Evolutionary conservation across 2,888 invertebrate species (phyloP), one percentile per base, ranked within the genome.

Genomic region (Hydrotaea cyrtoneurina): DNA sequence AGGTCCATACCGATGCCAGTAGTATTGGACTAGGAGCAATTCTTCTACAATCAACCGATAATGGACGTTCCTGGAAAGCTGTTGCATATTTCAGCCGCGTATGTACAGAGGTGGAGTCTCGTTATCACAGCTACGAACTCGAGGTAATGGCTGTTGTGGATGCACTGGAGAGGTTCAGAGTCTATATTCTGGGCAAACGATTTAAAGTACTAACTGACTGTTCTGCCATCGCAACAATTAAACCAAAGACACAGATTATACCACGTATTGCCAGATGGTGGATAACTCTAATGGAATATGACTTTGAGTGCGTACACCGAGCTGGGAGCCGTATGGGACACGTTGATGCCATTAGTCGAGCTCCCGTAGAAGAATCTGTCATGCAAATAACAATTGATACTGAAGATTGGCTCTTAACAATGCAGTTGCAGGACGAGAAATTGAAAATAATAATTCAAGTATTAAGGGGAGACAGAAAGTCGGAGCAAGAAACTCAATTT

Each of bases 391-490:
- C 50, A 0, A 46, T 53, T 0, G 36, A 36, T 21, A 57, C 21
- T 0, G 83, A 72, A 11, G 86, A 87, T 31, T 87, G 85, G 79
- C 15, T 85, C 15, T 59, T 59, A 80, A 88, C 79, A 66, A 87
- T 31, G 87, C 88, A 79, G 79, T 50, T 80, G 17, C 78, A 82
- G 31, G 76, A 21, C 64, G 72, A 17, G 39, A 19, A 26, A 21
- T 62, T n/a, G 66, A 73, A 55, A 5, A n/a, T 11, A 13, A 76
- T 57, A 8, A 13, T 59, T 0, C 13, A 26, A 13, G 15, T 26
- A 23, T 15, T 15, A 15, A 78, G 31, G n/a, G 43, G 53, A 13
- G 23, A 36, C n/a, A 15, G 64, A 17, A 66, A 36, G n/a, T 53
- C n/a, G 10, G 31, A 66, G 21, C 66, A 46, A 21, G 66, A 85